Evolutionary conservation across 2,113 vertebrate species (phyloP).

Genomic region (Heptranchias perlo): DNA sequence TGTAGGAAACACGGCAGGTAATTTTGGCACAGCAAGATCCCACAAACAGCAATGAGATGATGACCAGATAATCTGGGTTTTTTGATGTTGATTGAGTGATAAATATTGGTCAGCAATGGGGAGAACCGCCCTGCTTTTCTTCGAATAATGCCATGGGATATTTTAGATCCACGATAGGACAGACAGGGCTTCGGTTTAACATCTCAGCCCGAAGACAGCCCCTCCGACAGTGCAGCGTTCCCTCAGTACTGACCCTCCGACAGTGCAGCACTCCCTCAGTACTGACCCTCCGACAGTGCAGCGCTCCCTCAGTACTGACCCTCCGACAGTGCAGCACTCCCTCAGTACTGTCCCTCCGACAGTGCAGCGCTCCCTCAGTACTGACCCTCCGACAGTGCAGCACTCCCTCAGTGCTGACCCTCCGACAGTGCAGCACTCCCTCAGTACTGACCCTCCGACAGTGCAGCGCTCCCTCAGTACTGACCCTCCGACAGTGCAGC

Average conservation of each 20-base stretch:
- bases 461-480: too few relatives aligned
- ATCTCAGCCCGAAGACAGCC: background rate
- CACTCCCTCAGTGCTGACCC: background rate
- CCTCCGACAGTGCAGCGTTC: background rate
- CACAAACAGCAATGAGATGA: background rate
- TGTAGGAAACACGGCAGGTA: background rate
- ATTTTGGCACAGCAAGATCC: background rate
- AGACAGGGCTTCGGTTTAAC: background rate
- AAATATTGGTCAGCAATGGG: background rate
- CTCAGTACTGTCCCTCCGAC: background rate
- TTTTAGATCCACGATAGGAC: background rate
- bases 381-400: too few relatives aligned
- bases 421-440: too few relatives aligned
- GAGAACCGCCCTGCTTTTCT: too few relatives aligned
- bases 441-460: too few relatives aligned
- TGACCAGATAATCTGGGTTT: background rate
- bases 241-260: too few relatives aligned
- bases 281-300: too few relatives aligned
- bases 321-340: too few relatives aligned
- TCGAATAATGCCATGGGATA: background rate
- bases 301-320: background rate
- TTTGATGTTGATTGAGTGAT: background rate
- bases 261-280: too few relatives aligned
- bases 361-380: too few relatives aligned
- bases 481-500: background rate